Conservation (phyloP, 37 sponge, comb jelly and placozoan genomes). For the Haliclona indistincta region DNA sequence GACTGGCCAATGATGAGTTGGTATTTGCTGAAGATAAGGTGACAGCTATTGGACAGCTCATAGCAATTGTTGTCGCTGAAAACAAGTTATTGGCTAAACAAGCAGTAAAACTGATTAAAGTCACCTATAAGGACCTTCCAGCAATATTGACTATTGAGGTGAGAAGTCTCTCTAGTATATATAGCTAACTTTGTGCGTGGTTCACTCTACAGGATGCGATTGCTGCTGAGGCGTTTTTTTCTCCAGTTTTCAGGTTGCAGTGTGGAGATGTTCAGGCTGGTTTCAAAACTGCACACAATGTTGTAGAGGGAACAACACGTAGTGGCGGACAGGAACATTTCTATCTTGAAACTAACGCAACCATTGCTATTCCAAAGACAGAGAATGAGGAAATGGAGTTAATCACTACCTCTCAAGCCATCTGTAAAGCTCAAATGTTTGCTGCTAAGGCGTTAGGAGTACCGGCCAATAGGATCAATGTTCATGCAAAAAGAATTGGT, state of each 20-base stretch:
- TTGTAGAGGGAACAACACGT: conserved; percentile 21
- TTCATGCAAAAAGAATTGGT: conserved; percentile 53
- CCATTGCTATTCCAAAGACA: conserved; percentile 48
- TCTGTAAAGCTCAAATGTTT: conserved; percentile 3
- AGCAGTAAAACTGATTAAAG: conserved; percentile 42
- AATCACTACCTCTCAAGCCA: conserved; percentile 45
- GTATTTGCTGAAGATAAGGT: conserved; percentile 54
- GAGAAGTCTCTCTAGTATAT: not conserved
- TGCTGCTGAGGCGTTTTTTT: conserved; percentile 32
- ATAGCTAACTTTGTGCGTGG: not conserved
- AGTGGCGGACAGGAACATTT: conserved; percentile 77
- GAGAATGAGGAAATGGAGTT: conserved; percentile 52
- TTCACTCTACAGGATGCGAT: conserved; percentile 43
- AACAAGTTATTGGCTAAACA: conserved; percentile 27
- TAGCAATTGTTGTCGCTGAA: conserved; percentile 55
- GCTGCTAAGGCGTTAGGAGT: conserved; percentile 49
- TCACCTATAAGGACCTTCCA: conserved; percentile 50
- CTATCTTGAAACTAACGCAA: conserved; percentile 61
- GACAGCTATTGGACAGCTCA: conserved; percentile 46
- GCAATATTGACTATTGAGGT: conserved; percentile 53
- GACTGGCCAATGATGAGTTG: conserved; percentile 5
- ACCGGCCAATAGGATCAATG: conserved; percentile 42
- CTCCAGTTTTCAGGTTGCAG: not conserved
- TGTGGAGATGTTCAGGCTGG: conserved; percentile 23
- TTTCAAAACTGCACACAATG: conserved; percentile 15